These are phyloP conservation scores for Aphaenogaster floridana DNA, from an alignment of 1,140 invertebrate genomes.

Conservation along the genomic window DNA sequence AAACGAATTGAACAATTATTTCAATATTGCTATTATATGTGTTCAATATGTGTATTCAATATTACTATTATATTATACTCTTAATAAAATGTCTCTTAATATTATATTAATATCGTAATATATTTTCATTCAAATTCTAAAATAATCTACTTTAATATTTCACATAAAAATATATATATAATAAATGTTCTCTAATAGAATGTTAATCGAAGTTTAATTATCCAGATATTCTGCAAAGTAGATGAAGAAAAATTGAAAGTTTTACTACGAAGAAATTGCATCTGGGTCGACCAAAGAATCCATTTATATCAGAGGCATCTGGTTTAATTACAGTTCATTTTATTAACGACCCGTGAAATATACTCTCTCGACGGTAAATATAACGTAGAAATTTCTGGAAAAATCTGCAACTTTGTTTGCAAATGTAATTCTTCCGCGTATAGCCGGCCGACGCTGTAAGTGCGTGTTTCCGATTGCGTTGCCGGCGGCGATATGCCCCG, in stretches of 20 bases:
- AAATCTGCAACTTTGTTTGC: conserved; percentile 12
- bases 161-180: not conserved
- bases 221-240: not conserved
- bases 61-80: not conserved
- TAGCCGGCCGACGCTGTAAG: not conserved
- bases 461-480: conserved; percentile 27
- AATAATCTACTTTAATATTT: not conserved
- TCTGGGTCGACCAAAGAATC: not conserved
- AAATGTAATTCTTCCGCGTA: not conserved
- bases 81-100: not conserved
- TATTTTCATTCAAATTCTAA: not conserved
- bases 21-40: not conserved
- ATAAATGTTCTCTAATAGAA: not conserved
- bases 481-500: not conserved
- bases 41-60: too few relatives aligned
- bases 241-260: not conserved
- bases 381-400: not conserved
- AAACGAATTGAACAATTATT: not conserved
- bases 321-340: not conserved
- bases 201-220: conserved; percentile 14
- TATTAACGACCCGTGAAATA: not conserved
- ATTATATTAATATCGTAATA: not conserved
- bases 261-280: not conserved
- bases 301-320: not conserved
- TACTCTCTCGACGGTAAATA: not conserved